Base-by-base conservation (phyloP, 2,888 invertebrate genomes). In the Clivina fossor region DNA sequence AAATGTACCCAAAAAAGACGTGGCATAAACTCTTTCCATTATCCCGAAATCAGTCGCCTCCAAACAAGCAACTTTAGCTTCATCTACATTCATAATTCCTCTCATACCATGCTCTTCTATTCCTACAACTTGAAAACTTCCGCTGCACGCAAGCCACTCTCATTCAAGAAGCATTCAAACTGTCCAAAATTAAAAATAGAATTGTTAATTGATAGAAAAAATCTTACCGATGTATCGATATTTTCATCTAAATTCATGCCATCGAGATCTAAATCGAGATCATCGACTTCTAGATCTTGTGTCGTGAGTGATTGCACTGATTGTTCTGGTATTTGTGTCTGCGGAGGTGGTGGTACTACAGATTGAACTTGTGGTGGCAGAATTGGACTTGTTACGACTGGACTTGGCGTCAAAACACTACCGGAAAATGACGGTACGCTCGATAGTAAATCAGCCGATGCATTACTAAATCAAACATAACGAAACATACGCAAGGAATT, bases 261-360 rank as follows among this genome's bases (percentile, higher is more conserved):
- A 62, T 92, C 91, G 48, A 93, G 80, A 72, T 93, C 93, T 43
- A 88, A 74, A 69, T 93, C 93, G 32, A 93, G 74, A 66, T 93
- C 93, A 59, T 84, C 83, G 16, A 58, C 41, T 50, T 72, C 72
- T 50, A 72, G 66, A 16, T 44, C 56, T 47, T 53, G 33, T 32
- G 50, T n/a, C n/a, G n/a, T n/a, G n/a, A n/a, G n/a, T n/a, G n/a
- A n/a, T n/a, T n/a, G n/a, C n/a, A n/a, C n/a, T n/a, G n/a, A n/a
- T n/a, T n/a, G 40, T 13, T 4, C 30, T 20, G 30, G 44, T 22
- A 41, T 46, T 35, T 46, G 32, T 13, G 48, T 32, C 33, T 30
- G 28, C 9, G 28, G 11, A n/a, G 41, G 22, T 16, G 58, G 24
- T 9, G 53, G 16, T 41, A 61, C 47, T 9, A 47, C 24, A 9